phyloP scores from a whole-genome alignment of 2,888 invertebrate species.

The Pyrrhosoma nymphula region DNA sequence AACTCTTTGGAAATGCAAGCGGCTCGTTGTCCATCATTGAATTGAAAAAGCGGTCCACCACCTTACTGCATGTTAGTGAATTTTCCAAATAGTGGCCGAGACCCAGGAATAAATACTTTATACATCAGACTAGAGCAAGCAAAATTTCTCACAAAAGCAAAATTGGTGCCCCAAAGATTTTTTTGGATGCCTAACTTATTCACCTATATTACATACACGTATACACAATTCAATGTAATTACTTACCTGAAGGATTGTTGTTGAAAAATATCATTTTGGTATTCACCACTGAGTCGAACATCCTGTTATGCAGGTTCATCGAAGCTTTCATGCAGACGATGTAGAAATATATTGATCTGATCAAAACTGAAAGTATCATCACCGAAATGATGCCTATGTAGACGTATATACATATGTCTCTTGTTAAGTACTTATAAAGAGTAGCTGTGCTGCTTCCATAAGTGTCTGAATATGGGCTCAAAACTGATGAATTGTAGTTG shows the following conservation, averaged over 20 bases:
- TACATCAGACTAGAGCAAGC: too few species aligned
- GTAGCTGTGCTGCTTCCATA: neutral
- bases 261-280: conserved; percentile 79
- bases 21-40: too few species aligned
- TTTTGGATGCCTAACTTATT: too few species aligned
- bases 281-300: conserved; percentile 78
- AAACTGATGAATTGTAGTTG: neutral
- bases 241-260: conserved; percentile 79
- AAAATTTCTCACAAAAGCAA: too few species aligned
- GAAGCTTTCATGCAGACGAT: conserved; percentile 77
- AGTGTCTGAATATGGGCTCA: neutral
- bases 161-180: too few species aligned
- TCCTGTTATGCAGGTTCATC: conserved; percentile 77
- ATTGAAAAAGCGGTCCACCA: too few species aligned
- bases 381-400: conserved; percentile 76
- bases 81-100: too few species aligned
- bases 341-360: conserved; percentile 77
- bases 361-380: conserved; percentile 76
- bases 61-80: too few species aligned
- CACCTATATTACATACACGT: neutral
- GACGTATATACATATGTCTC: conserved; percentile 73
- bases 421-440: neutral
- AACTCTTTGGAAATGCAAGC: too few species aligned
- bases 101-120: too few species aligned
- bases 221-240: too few species aligned